phyloP scores from a whole-genome alignment of 1,140 invertebrate genomes.

The Pissodes strobi region DNA sequence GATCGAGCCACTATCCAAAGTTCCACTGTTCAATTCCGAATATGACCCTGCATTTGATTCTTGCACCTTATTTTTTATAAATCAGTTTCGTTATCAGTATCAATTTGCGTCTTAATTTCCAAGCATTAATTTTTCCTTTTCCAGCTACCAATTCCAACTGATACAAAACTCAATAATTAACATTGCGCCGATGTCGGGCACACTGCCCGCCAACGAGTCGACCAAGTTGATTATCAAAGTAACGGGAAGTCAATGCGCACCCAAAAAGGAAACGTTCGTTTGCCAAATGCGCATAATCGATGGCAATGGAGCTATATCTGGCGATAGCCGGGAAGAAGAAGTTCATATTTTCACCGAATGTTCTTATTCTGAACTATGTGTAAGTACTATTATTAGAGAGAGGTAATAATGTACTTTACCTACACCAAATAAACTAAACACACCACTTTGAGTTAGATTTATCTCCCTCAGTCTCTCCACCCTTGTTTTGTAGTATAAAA shows the following conservation, averaged over 20 bases:
- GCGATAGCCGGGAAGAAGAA: background rate
- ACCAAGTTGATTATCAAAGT: background rate
- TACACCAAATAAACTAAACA: no score
- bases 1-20: no score
- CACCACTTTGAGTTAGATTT: no score
- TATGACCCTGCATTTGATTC: no score
- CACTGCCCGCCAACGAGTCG: background rate
- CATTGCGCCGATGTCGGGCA: slow-evolving; percentile 5
- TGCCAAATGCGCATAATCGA: slow-evolving; percentile 10
- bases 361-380: slow-evolving; percentile 18
- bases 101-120: no score
- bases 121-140: no score
- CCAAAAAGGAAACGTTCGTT: background rate
- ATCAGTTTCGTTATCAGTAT: no score
- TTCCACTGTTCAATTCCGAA: no score
- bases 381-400: background rate
- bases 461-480: no score
- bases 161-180: background rate
- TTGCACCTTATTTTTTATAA: no score
- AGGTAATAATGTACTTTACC: background rate
- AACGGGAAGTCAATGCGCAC: slow-evolving; percentile 16
- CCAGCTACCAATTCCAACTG: slow-evolving; percentile 1
- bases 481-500: no score
- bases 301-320: slow-evolving; percentile 4
- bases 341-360: slow-evolving; percentile 4